A percentile compares a stretch with the other conserved stretches of the same genome.
Conservation (phyloP, 1,140 invertebrate genomes). For the Aethina tumida region DNA sequence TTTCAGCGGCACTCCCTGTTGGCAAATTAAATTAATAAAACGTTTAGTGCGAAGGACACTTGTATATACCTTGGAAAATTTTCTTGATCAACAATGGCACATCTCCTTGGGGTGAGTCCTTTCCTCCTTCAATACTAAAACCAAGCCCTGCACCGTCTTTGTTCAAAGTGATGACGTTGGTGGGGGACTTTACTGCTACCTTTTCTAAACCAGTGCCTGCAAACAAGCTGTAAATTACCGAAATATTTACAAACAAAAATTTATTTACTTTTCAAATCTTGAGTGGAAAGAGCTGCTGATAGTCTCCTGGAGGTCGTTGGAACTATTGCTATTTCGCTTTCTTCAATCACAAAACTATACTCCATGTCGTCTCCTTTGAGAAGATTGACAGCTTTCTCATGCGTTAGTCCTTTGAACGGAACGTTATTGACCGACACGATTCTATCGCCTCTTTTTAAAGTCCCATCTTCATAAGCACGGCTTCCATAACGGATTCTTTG, state of each 20-base stretch:
- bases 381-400: constrained; percentile 73
- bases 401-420: constrained; percentile 68
- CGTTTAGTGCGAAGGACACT: no score
- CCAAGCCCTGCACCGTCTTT: constrained; percentile 86
- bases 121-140: constrained; percentile 86
- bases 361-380: constrained; percentile 54
- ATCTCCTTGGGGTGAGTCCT: constrained; percentile 79
- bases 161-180: constrained; percentile 49
- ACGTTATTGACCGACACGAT: constrained; percentile 84
- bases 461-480: constrained; percentile 73
- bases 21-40: constrained; percentile 12
- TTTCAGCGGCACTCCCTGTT: constrained; percentile 82
- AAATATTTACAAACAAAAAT: constrained; percentile 2
- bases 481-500: constrained; percentile 78
- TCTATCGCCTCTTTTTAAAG: constrained; percentile 76
- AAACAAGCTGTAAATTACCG: constrained; percentile 7
- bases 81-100: constrained; percentile 80
- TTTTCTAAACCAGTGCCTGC: constrained; percentile 4
- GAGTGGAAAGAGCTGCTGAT: constrained; percentile 9
- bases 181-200: constrained; percentile 15
- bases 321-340: constrained; percentile 12
- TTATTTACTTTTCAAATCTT: background rate
- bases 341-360: constrained; percentile 16
- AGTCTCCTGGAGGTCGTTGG: constrained; percentile 12
- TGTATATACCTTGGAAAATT: constrained; percentile 70